Base-by-base conservation (phyloP, 2,113 vertebrate genomes). In the Serilophus lunatus region DNA sequence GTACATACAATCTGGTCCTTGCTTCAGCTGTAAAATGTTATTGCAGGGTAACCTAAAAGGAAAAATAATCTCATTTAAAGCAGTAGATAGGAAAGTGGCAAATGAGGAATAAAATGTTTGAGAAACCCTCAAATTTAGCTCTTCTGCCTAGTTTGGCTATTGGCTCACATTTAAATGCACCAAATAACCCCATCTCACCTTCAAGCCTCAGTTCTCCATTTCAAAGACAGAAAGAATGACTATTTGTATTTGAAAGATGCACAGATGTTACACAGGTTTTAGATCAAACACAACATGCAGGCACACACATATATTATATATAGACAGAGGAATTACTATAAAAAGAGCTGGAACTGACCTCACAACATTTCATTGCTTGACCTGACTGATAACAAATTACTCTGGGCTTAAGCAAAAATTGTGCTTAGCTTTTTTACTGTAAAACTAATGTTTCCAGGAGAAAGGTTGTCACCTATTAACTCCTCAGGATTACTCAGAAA, bases 21-120 rank as follows among this genome's bases (percentile, higher is more conserved):
- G 65, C 71, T 92, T 94, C 91, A 85, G 91, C 74, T 85, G 50
- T 88, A 90, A 85, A 86, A 78, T 13, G 24, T 56, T 65, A 86
- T 9, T 60, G 60, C 28, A 84, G 24, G 6, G 12, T 36, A 78
- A 49, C 49, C 60, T 75, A 57, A 69, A 84, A 64, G 44, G 54
- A 90, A 92, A 95, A 91, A 79, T 29, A 11, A 56, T 24, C 28
- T 60, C 49, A 13, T 17, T 33, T 51, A 38, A 91, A 68, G 45
- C 8, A 82, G 13, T 22, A 8, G n/a, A 76, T 11, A 26, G 13
- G 35, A 15, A 65, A 91, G 18, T 3, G 9, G 53, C 2, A 19
- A 91, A 63, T 42, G 12, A 64, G 22, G 14, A 64, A 81, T 42
- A 70, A 86, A 88, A 77, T 9, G 13, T 10, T 7, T 57, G 54